Conservation (phyloP, 2,113 vertebrate genomes). For the Siniperca knerii region DNA sequence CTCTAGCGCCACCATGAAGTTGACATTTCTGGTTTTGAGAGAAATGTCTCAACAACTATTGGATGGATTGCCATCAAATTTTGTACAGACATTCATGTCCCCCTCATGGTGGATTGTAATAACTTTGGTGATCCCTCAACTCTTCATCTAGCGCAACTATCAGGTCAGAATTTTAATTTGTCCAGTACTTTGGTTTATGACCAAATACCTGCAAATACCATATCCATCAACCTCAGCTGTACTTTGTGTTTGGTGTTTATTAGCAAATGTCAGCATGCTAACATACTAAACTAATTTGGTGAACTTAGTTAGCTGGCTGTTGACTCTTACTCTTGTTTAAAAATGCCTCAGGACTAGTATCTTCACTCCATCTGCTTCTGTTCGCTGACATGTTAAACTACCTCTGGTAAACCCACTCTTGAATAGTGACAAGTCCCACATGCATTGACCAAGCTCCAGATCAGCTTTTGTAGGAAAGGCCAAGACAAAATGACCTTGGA, state of each 20-base stretch:
- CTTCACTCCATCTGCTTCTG: background rate
- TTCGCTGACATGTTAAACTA: background rate
- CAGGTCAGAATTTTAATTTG: background rate
- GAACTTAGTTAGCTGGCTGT: background rate
- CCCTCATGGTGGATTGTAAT: background rate
- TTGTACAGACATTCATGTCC: background rate
- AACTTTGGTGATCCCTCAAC: background rate
- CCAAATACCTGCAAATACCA: background rate
- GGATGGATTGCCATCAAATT: background rate
- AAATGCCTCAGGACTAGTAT: constrained; percentile 18
- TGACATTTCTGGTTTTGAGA: background rate
- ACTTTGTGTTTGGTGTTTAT: background rate
- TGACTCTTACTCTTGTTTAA: background rate
- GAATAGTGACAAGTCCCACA: background rate
- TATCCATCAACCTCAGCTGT: background rate
- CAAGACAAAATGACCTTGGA: background rate
- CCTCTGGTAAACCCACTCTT: background rate
- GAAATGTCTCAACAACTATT: background rate
- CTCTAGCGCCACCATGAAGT: no score
- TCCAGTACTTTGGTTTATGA: background rate
- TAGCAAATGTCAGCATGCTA: background rate
- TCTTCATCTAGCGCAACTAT: background rate
- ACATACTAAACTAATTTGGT: background rate
- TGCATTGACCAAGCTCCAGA: background rate
- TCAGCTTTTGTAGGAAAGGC: background rate